A percentile compares a stretch with the other conserved stretches of the same genome.
phyloP scores from a whole-genome alignment of 2,888 invertebrate genomes.

The Lysandra coridon region DNA sequence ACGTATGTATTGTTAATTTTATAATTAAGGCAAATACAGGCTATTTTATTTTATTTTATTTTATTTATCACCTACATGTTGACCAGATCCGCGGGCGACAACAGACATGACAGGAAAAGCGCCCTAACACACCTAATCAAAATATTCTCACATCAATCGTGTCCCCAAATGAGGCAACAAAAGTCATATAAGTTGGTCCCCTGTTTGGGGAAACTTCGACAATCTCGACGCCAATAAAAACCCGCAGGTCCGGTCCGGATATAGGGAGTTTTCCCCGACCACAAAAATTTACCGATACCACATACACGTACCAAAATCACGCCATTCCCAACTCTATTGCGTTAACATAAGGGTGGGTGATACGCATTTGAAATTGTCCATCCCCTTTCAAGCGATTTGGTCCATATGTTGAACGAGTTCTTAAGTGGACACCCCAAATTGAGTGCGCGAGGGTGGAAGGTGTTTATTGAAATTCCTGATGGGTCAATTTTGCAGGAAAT shows the following conservation, averaged over 20 bases:
- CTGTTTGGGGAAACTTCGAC: slow-evolving; percentile 66
- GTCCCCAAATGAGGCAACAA: slow-evolving; percentile 18
- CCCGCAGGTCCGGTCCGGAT: slow-evolving; percentile 70
- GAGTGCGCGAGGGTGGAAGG: slow-evolving; percentile 68
- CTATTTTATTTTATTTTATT: no score
- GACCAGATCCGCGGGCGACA: no score
- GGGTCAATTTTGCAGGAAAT: slow-evolving; percentile 49
- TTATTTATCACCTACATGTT: no score
- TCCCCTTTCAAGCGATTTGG: slow-evolving; percentile 62
- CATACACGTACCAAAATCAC: slow-evolving; percentile 35
- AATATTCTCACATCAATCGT: not conserved
- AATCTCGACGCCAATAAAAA: slow-evolving; percentile 73
- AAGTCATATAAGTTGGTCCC: slow-evolving; percentile 35
- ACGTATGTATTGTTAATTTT: no score
- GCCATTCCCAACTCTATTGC: slow-evolving; percentile 42
- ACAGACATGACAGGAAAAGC: not conserved
- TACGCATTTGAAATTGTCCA: slow-evolving; percentile 40
- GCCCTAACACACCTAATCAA: not conserved
- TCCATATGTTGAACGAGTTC: slow-evolving; percentile 76
- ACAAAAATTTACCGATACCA: slow-evolving; percentile 57
- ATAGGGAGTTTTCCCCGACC: slow-evolving; percentile 70
- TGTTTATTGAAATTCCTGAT: slow-evolving; percentile 75
- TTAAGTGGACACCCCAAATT: slow-evolving; percentile 76
- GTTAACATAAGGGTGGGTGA: slow-evolving; percentile 4
- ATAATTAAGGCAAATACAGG: no score